A percentile compares a stretch with the other conserved stretches of the same genome.
phyloP scores from a whole-genome alignment of 2,113 vertebrate species.

The Oreochromis tanganicae region DNA sequence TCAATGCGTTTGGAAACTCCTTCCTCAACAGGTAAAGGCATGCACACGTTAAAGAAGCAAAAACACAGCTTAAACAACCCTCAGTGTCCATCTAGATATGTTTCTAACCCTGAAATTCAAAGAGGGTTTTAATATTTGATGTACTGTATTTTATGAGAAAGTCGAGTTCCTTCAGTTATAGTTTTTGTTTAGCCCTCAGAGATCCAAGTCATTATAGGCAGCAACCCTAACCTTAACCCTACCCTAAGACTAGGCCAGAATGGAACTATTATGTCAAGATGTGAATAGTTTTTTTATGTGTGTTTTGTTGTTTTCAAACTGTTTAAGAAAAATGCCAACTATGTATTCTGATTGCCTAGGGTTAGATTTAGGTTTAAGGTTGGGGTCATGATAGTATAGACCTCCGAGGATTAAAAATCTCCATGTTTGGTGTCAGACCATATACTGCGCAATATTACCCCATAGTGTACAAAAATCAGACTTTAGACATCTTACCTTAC shows the following conservation, averaged over 20 bases:
- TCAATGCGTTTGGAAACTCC: slow-evolving; percentile 91
- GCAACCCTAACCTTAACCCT: background rate
- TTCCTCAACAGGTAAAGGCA: slow-evolving; percentile 87
- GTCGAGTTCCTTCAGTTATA: background rate
- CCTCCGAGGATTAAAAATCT: background rate
- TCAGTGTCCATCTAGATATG: background rate
- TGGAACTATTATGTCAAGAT: background rate
- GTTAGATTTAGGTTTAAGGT: background rate
- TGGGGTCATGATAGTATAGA: background rate
- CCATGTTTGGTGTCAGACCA: background rate
- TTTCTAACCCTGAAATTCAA: background rate
- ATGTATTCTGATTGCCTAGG: background rate
- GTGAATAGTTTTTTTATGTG: background rate
- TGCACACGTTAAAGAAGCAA: background rate
- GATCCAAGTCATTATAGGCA: background rate
- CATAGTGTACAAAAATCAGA: background rate
- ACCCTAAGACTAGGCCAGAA: background rate
- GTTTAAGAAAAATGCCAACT: background rate
- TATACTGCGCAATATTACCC: background rate
- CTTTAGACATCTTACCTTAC: background rate
- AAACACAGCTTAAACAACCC: background rate
- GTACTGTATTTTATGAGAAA: background rate
- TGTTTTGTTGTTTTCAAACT: background rate
- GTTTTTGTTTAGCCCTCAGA: background rate
- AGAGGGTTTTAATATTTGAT: background rate